Evolutionary conservation across 2,113 vertebrate genomes (phyloP).

Genomic region (Tachysurus vachellii): DNA sequence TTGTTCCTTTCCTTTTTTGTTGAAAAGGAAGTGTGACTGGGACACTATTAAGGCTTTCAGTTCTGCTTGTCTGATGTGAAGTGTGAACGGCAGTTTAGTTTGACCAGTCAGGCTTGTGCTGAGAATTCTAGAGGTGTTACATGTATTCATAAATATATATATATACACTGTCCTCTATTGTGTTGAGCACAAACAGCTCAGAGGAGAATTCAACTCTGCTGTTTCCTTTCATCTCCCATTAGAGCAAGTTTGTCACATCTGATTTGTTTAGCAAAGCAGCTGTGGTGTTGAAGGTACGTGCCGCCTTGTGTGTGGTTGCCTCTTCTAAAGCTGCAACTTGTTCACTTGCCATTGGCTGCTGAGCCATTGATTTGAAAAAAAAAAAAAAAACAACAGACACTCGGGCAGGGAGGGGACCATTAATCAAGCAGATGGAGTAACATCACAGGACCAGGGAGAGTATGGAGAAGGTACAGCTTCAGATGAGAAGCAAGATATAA

Average conservation of each 20-base stretch:
- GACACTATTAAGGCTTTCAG: conserved; percentile 5
- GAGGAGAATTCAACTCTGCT: conserved; percentile 28
- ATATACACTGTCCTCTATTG: conserved; percentile 4
- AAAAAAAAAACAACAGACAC: conserved; percentile 22
- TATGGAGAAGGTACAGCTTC: conserved; percentile 25
- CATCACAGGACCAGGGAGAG: conserved; percentile 47
- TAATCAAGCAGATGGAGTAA: conserved; percentile 61
- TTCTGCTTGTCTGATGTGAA: conserved; percentile 6
- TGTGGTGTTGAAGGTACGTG: conserved; percentile 55
- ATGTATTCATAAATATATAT: not conserved
- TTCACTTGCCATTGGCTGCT: conserved; percentile 68
- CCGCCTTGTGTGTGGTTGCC: conserved; percentile 65
- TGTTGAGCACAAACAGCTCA: not conserved
- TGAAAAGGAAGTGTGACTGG: conserved; percentile 21
- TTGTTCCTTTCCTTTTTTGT: not conserved
- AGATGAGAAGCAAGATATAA: conserved; percentile 9
- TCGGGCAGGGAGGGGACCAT: conserved; percentile 40
- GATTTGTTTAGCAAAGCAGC: conserved; percentile 70
- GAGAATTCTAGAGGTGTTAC: not conserved
- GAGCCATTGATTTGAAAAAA: conserved; percentile 13
- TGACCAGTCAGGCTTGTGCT: not conserved
- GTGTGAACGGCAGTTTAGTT: not conserved
- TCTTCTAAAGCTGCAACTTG: conserved; percentile 62
- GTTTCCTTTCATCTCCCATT: conserved; percentile 42
- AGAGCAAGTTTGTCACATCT: conserved; percentile 39